Conservation (phyloP, 1,140 invertebrate species). For the Galendromus occidentalis region DNA sequence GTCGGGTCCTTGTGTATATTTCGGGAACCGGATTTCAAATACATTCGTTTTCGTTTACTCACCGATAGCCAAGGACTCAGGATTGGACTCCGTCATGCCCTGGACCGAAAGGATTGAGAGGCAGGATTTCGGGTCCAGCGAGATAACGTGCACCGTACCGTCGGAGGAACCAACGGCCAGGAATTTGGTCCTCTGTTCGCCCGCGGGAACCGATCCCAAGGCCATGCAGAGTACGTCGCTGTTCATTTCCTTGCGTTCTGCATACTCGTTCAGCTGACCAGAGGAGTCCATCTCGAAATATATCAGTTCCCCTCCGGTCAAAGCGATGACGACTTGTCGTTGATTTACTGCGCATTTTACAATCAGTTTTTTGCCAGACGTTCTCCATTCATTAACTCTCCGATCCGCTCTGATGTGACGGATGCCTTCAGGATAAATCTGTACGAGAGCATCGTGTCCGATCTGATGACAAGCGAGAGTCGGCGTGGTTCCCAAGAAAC, state of each 20-base stretch:
- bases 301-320: conserved; percentile 90
- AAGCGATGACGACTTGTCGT: conserved; percentile 89
- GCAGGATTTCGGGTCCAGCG: conserved; percentile 83
- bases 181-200: conserved; percentile 87
- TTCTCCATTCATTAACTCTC: conserved; percentile 97
- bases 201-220: conserved; percentile 73
- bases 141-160: conserved; percentile 92
- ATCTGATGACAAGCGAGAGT: conserved; percentile 89
- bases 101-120: conserved; percentile 84
- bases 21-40: no score
- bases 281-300: conserved; percentile 99
- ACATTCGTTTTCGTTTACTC: no score
- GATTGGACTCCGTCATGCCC: conserved; percentile 66
- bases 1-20: not conserved
- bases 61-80: conserved; percentile 89
- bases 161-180: conserved; percentile 89
- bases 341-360: conserved; percentile 96
- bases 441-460: conserved; percentile 89
- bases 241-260: conserved; percentile 78
- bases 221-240: conserved; percentile 97
- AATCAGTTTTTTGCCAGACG: conserved; percentile 88
- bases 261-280: conserved; percentile 93
- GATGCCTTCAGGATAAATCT: conserved; percentile 94
- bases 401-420: conserved; percentile 92
- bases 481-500: conserved; percentile 92